Conservation (phyloP, 2,888 invertebrate species). For the Himalopsyche tibetana region DNA sequence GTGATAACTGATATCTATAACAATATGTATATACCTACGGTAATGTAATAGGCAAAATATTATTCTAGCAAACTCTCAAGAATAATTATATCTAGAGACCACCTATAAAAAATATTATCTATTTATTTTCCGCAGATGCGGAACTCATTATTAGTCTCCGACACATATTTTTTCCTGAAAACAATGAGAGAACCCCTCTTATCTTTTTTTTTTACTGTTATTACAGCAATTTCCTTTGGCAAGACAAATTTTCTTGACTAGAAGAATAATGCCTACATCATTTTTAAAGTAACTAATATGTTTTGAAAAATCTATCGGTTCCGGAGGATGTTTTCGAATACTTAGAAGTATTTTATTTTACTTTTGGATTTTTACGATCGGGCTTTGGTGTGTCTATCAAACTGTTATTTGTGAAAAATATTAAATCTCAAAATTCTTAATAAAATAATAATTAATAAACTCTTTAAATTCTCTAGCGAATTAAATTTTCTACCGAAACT, state of each 20-base stretch:
- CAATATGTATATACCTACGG: no score
- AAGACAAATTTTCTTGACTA: constrained; percentile 31
- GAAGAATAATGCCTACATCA: neutral
- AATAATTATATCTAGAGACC: neutral
- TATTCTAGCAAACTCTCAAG: no score
- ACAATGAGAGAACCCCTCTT: neutral
- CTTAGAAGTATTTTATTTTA: no score
- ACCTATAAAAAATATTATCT: neutral
- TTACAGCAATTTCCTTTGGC: constrained; percentile 24
- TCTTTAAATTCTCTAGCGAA: no score
- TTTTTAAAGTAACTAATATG: neutral
- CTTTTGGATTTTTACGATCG: no score
- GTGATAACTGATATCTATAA: no score
- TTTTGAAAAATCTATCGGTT: neutral
- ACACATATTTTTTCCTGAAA: neutral
- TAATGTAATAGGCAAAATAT: no score
- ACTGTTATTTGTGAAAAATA: no score
- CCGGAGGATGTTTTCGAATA: neutral
- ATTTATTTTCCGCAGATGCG: constrained; percentile 18
- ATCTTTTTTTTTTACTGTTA: constrained; percentile 38
- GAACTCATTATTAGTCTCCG: constrained; percentile 4
- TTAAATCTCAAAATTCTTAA: no score
- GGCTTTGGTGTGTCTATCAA: no score
- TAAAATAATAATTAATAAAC: no score
- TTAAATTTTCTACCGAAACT: no score